These are phyloP conservation scores for Microtus ochrogaster DNA, from an alignment of 2,113 vertebrate genomes.

Conservation along the genomic window DNA sequence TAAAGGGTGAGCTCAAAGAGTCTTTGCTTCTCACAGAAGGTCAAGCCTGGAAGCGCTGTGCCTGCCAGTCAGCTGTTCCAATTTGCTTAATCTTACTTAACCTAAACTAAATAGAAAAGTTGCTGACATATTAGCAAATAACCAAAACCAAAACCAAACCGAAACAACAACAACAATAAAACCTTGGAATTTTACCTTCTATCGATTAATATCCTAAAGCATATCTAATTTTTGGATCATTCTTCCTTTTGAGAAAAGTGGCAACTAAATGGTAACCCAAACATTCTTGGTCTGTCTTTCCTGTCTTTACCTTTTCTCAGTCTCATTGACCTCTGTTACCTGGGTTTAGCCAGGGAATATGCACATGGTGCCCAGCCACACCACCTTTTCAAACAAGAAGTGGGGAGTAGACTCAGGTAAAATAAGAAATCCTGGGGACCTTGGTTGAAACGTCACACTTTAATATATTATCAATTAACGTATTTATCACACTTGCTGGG, in stretches of 20 bases:
- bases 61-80: background rate
- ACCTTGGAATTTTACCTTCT: background rate
- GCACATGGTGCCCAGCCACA: background rate
- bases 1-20: background rate
- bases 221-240: background rate
- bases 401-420: background rate
- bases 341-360: background rate
- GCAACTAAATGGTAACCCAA: background rate
- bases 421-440: background rate
- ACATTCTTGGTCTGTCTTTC: background rate
- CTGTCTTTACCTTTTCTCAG: background rate
- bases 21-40: background rate
- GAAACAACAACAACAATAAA: background rate
- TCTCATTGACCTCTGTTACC: background rate
- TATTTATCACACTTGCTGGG: background rate
- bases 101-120: conserved; percentile 9
- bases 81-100: background rate
- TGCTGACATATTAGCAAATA: background rate
- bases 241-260: conserved; percentile 38
- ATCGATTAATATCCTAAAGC: background rate
- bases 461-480: background rate
- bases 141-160: background rate
- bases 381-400: background rate
- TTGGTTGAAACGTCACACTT: background rate
- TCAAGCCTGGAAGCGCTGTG: background rate